Conservation (phyloP, 1,140 invertebrate species). For the Sycobia sp. region DNA sequence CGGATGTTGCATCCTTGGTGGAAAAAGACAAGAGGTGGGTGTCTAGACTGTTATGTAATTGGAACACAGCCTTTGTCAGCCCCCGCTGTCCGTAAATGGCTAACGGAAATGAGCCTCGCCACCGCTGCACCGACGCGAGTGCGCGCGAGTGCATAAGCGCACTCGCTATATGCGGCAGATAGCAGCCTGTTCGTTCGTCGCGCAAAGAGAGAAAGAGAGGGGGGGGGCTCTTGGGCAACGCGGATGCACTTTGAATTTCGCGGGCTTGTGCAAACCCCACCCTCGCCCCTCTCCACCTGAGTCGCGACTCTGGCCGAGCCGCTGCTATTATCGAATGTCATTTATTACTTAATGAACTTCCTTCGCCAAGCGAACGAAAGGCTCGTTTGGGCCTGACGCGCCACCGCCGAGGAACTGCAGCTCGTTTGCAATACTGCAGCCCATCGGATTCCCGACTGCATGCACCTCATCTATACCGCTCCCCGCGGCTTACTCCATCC, state of each 20-base stretch:
- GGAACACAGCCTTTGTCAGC: conserved; percentile 36
- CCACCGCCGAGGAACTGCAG: neutral
- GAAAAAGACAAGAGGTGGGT: conserved; percentile 31
- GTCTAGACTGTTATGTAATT: conserved; percentile 38
- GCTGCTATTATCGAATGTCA: conserved; percentile 15
- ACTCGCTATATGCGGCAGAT: neutral
- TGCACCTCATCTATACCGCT: neutral
- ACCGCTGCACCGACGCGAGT: neutral
- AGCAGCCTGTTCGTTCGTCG: too few species aligned
- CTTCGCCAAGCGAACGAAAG: neutral
- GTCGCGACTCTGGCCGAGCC: too few species aligned
- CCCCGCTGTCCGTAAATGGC: conserved; percentile 34
- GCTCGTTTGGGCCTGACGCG: neutral
- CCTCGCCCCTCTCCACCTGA: neutral
- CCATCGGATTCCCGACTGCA: too few species aligned
- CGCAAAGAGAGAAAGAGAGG: neutral
- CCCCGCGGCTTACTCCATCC: neutral
- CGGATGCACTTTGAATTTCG: conserved; percentile 28
- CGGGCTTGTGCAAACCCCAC: conserved; percentile 8
- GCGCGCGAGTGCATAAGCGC: neutral
- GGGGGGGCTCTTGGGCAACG: conserved; percentile 19
- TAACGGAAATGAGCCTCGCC: conserved; percentile 34
- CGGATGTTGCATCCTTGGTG: conserved; percentile 31
- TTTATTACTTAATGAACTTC: conserved; percentile 24
- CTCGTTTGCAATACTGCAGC: neutral